phyloP scores from a whole-genome alignment of 1,140 invertebrate species.

The Dufourea novaeangliae region DNA sequence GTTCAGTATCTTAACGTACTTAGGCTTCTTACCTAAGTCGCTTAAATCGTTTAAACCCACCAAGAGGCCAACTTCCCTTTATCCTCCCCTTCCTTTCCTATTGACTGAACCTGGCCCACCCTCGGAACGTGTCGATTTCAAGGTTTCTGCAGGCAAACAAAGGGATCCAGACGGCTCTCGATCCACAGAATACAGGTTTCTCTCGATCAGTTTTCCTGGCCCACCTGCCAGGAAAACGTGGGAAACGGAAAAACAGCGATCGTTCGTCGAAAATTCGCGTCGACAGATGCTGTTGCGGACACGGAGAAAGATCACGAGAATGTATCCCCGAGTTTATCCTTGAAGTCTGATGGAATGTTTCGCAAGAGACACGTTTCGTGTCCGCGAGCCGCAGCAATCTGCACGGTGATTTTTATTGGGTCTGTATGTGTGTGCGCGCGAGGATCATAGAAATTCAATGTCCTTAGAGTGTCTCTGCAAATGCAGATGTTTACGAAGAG shows the following conservation, averaged over 20 bases:
- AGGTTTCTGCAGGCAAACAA: not conserved
- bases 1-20: slow-evolving; percentile 51
- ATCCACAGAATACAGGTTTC: not conserved
- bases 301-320: not conserved
- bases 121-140: not conserved
- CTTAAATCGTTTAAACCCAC: slow-evolving; percentile 43
- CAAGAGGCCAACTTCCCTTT: slow-evolving; percentile 1
- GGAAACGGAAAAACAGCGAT: slow-evolving; percentile 5
- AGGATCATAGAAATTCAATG: not conserved
- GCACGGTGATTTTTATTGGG: slow-evolving; percentile 1
- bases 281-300: not conserved
- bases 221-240: slow-evolving; percentile 7
- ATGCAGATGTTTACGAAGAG: too few species aligned
- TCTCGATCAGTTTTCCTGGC: not conserved
- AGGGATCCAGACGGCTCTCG: not conserved
- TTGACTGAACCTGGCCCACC: not conserved
- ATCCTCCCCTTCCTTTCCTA: not conserved
- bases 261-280: not conserved
- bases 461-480: not conserved
- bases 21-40: slow-evolving; percentile 67
- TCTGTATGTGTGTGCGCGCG: not conserved
- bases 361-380: slow-evolving; percentile 24
- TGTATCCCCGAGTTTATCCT: slow-evolving; percentile 18
- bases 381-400: slow-evolving; percentile 1
- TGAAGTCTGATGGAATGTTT: slow-evolving; percentile 30